Evolutionary conservation across 2,113 vertebrate species (phyloP), one percentile per base, ranked within the genome.

Genomic region (Neodon shergylaensis): DNA sequence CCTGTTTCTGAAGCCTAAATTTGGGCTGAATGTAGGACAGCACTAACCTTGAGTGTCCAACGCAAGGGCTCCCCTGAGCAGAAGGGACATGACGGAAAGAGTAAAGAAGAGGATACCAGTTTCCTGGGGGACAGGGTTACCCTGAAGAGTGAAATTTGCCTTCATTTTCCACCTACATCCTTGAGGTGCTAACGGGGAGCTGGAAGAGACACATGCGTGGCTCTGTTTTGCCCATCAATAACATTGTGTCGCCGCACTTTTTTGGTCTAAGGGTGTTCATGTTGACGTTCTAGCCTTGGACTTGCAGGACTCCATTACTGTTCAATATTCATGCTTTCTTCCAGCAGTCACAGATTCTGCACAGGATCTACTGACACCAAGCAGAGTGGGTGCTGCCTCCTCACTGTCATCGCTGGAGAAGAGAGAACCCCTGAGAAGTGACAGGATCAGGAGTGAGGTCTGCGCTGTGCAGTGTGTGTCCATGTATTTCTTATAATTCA

Each of bases 401-500:
- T 66, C 33, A 22, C 7, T 10, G 28, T 28, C 7, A 0, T 49
- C 12, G 17, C 49, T 8, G 24, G 68, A 82, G 82, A 91, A n/a
- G 16, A 61, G 22, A 68, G 65, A 19, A 47, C n/a, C 52, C 39
- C 7, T 2, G 12, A 72, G 63, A 77, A 88, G 17, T 39, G 49
- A 9, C 17, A 39, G 49, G n/a, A 21, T 42, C 49, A 4, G 39
- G 26, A 24, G 63, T 17, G 7, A 47, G 83, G 63, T 22, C 83
- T 85, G 24, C 24, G 44, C 17, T 31, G 7, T 54, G 61, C 36
- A 28, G 14, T 31, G 12, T 47, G 21, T 13, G 31, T 39, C 22
- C 28, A 24, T 83, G 8, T 9, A 39, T 3, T n/a, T 3, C 7
- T 4, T 0, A 19, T 0, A 44, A 31, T 21, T 81, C 28, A 83